Evolutionary conservation across 2,888 invertebrate species (phyloP).

Genomic region (Leptodirus hochenwartii): DNA sequence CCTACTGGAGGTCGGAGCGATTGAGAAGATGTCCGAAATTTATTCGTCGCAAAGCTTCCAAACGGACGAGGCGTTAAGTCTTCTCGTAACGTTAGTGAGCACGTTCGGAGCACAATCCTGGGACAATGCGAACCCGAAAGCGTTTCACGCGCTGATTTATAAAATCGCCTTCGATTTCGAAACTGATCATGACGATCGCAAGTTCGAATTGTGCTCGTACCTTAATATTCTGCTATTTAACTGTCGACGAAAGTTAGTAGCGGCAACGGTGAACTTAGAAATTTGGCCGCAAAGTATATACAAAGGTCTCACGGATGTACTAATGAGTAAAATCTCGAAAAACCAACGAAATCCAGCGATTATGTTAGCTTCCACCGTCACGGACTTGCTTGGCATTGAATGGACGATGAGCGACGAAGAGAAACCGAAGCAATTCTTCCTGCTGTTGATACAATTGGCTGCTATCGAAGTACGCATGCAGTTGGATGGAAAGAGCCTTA

Average conservation of each 20-base stretch:
- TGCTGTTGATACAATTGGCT: slow-evolving; percentile 66
- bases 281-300: slow-evolving; percentile 69
- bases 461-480: slow-evolving; percentile 92
- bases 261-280: slow-evolving; percentile 46
- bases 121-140: slow-evolving; percentile 55
- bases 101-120: slow-evolving; percentile 56
- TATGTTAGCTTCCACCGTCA: slow-evolving; percentile 59
- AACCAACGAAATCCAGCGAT: slow-evolving; percentile 79
- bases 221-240: slow-evolving; percentile 56
- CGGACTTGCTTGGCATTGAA: slow-evolving; percentile 67
- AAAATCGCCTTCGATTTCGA: slow-evolving; percentile 77
- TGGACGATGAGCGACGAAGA: slow-evolving; percentile 69
- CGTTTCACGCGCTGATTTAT: slow-evolving; percentile 65
- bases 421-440: slow-evolving; percentile 63
- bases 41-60: slow-evolving; percentile 78
- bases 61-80: slow-evolving; percentile 71
- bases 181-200: slow-evolving; percentile 72
- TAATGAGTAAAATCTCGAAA: slow-evolving; percentile 72
- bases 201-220: slow-evolving; percentile 75
- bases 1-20: slow-evolving; percentile 56
- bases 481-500: slow-evolving; percentile 69
- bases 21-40: slow-evolving; percentile 68
- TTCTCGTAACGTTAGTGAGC: slow-evolving; percentile 51
- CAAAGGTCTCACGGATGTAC: slow-evolving; percentile 65
- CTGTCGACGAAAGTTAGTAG: slow-evolving; percentile 46